Percentiles rank a stretch among this genome's conserved stretches.
These are phyloP conservation scores for Dasypogon diadema DNA, from an alignment of 2,888 invertebrate genomes.

Conservation along the genomic window DNA sequence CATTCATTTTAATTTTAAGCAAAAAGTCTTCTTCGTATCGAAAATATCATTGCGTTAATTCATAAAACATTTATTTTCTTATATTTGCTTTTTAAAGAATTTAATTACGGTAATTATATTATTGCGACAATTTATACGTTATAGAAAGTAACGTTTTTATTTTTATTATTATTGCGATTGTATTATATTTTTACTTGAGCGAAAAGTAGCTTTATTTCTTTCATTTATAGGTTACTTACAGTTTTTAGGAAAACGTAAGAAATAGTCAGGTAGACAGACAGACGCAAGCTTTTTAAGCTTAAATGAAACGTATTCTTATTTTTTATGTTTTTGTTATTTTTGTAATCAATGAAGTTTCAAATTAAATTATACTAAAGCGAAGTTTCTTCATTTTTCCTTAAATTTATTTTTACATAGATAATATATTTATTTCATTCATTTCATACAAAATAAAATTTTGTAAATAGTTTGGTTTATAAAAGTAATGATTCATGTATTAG, in stretches of 20 bases:
- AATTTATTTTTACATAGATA: not conserved
- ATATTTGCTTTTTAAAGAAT: slow-evolving; percentile 9
- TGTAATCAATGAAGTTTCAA: slow-evolving; percentile 1
- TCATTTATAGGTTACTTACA: not conserved
- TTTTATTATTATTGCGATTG: not conserved
- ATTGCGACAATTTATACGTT: slow-evolving; percentile 16
- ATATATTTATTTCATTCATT: too few species aligned
- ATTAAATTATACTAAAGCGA: not conserved
- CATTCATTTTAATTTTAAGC: slow-evolving; percentile 22
- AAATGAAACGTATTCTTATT: not conserved
- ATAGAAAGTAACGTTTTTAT: not conserved
- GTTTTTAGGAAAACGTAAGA: not conserved
- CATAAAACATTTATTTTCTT: slow-evolving; percentile 19
- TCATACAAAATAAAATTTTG: too few species aligned
- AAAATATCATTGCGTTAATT: not conserved
- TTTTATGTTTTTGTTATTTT: not conserved
- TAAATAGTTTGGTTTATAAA: too few species aligned
- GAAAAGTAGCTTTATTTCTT: slow-evolving; percentile 4
- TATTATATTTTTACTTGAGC: slow-evolving; percentile 12
- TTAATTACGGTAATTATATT: slow-evolving; percentile 27
- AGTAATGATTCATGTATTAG: too few species aligned
- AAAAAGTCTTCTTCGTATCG: slow-evolving; percentile 11
- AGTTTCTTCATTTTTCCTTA: not conserved
- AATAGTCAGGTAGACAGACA: not conserved
- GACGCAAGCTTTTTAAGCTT: slow-evolving; percentile 9